phyloP scores from a whole-genome alignment of 2,797 vertebrate species.

The Esox lucius region DNA sequence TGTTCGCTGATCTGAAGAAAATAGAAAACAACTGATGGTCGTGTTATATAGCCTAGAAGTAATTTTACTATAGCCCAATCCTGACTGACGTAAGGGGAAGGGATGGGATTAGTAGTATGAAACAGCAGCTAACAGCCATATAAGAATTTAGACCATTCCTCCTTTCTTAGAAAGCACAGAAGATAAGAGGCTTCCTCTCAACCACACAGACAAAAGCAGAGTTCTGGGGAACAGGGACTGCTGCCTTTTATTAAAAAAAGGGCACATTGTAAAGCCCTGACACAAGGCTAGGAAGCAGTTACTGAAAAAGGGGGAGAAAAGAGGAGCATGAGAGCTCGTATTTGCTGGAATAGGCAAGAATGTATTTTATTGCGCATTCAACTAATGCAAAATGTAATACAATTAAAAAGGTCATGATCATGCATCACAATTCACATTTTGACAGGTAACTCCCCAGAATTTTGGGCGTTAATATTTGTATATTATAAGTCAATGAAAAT shows the following conservation, averaged over 20 bases:
- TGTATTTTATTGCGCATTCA: constrained; percentile 35
- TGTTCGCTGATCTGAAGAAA: neutral
- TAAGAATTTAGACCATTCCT: constrained; percentile 1
- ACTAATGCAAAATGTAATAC: constrained; percentile 30
- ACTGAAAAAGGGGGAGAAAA: constrained; percentile 24
- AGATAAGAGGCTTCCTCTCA: neutral
- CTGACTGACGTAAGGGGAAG: too few relatives aligned
- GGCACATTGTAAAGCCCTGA: constrained; percentile 52
- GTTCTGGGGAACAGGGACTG: constrained; percentile 9
- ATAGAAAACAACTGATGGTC: neutral
- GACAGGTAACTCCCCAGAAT: too few relatives aligned
- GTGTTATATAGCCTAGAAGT: neutral
- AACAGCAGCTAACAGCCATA: too few relatives aligned
- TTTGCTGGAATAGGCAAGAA: constrained; percentile 28
- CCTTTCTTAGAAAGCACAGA: neutral
- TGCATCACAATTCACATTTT: constrained; percentile 40
- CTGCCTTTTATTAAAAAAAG: constrained; percentile 48
- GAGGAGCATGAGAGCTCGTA: constrained; percentile 21
- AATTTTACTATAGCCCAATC: too few relatives aligned
- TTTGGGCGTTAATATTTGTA: too few relatives aligned
- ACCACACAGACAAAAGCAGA: constrained; percentile 1
- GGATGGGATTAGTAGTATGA: neutral
- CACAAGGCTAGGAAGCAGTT: constrained; percentile 43
- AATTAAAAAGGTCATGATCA: constrained; percentile 58
- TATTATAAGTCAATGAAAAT: too few relatives aligned